Evolutionary conservation across 1,140 invertebrate genomes (phyloP), one percentile per base, ranked within the genome.

Genomic region (Lethocerus indicus): DNA sequence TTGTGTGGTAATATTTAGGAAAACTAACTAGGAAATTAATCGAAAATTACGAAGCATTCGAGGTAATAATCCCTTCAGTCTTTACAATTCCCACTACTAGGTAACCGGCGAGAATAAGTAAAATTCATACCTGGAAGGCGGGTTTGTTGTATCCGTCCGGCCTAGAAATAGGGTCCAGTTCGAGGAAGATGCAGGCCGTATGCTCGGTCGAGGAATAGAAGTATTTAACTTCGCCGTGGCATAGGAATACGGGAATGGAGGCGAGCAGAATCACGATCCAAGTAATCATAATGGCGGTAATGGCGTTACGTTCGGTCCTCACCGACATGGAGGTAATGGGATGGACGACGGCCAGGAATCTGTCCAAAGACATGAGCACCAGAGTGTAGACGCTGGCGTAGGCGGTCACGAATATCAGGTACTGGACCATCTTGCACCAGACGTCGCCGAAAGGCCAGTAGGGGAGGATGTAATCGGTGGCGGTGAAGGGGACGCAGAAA

Each of bases 401-500:
- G 1, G 89, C 90, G 12, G 86, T 92, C 1, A 94, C 88, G 55
- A 87, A 83, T 56, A 84, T 86, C 41, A 81, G 61, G 58, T 84
- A 87, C 59, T 84, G 78, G 1, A 89, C 83, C 20, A 87, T 78
- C 68, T 88, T 87, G 68, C 91, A 95, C 85, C 87, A 91, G 49
- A 80, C 62, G 57, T 83, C 77, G 9, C 90, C 89, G 61, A 94
- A 94, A 0, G 87, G 87, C 92, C 92, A 96, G 61, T 76, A 76
- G 0, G 80, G 75, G 56, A 88, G 65, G 0, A 87, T 82, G 64
- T 90, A 92, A 59, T 91, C 87, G 14, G 81, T 80, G 1, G 86
- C 87, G 3, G 88, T 93, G 61, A 90, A 91, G 0, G 92, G 92
- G 25, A 96, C 89, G 67, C 92, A 97, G 65, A 96, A 91, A 39